phyloP scores from a whole-genome alignment of 2,888 invertebrate genomes.

The Quadroppia sp. region DNA sequence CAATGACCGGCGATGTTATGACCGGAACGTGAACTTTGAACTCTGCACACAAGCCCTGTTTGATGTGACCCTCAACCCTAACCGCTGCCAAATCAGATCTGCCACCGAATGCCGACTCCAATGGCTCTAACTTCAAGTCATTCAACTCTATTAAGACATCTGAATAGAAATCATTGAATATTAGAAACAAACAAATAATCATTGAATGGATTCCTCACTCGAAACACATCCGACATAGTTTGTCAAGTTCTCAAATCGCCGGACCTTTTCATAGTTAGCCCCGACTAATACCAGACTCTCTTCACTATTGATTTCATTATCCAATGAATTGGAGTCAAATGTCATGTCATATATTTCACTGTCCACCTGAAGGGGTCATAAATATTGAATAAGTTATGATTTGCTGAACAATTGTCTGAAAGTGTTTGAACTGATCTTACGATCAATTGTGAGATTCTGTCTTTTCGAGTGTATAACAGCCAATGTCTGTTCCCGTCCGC shows the following conservation, averaged over 20 bases:
- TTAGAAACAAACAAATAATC: neutral
- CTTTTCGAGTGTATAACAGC: conserved; percentile 65
- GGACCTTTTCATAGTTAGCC: conserved; percentile 72
- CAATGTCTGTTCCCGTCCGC: conserved; percentile 76
- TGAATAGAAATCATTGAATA: conserved; percentile 53
- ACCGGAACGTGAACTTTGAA: conserved; percentile 44
- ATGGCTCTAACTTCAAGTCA: conserved; percentile 73
- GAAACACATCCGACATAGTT: conserved; percentile 85
- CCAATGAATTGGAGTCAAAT: conserved; percentile 58
- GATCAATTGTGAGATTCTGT: conserved; percentile 64
- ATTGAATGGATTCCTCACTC: conserved; percentile 60
- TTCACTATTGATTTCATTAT: conserved; percentile 55
- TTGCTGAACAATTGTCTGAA: neutral
- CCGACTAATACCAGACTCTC: conserved; percentile 74
- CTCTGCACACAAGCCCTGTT: conserved; percentile 74
- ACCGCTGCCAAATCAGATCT: conserved; percentile 60
- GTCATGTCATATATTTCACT: conserved; percentile 57
- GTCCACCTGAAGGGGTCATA: conserved; percentile 60
- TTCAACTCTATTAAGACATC: conserved; percentile 82
- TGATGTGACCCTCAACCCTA: conserved; percentile 70
- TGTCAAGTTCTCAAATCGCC: conserved; percentile 73
- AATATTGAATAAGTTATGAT: neutral
- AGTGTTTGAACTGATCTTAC: conserved; percentile 49
- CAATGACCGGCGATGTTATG: conserved; percentile 43
- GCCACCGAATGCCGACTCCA: conserved; percentile 58